Percentiles rank a stretch among this genome's conserved stretches.
These are phyloP conservation scores for Ginglymostoma cirratum DNA, from an alignment of 2,113 vertebrate species.

Conservation along the genomic window DNA sequence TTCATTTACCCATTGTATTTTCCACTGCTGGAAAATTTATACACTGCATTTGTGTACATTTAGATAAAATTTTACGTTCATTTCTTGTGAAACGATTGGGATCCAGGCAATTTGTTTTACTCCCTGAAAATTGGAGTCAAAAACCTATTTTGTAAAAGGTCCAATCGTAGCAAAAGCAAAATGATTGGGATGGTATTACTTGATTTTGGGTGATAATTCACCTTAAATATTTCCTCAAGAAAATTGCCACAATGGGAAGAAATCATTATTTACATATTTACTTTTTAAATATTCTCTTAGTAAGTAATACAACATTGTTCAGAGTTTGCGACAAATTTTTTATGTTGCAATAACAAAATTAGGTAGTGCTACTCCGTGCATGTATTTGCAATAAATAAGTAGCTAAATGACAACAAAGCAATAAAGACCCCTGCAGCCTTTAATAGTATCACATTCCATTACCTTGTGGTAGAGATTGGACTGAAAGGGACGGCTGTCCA, in stretches of 20 bases:
- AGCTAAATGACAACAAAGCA: neutral
- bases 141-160: neutral
- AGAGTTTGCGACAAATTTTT: neutral
- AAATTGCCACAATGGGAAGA: neutral
- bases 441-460: constrained; percentile 43
- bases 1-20: neutral
- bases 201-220: neutral
- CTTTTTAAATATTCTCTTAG: neutral
- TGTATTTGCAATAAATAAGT: neutral
- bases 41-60: neutral
- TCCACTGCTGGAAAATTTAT: neutral
- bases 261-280: neutral
- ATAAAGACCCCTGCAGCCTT: neutral
- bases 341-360: neutral
- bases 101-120: neutral
- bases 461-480: constrained; percentile 91
- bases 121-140: neutral
- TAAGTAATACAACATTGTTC: neutral
- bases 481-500: constrained; percentile 88
- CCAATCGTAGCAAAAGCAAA: neutral
- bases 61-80: neutral
- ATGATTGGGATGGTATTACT: neutral
- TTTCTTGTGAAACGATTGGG: neutral
- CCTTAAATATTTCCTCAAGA: too few species aligned
- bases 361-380: neutral